phyloP scores from a whole-genome alignment of 2,888 invertebrate species.

The Abrostola triplasia region DNA sequence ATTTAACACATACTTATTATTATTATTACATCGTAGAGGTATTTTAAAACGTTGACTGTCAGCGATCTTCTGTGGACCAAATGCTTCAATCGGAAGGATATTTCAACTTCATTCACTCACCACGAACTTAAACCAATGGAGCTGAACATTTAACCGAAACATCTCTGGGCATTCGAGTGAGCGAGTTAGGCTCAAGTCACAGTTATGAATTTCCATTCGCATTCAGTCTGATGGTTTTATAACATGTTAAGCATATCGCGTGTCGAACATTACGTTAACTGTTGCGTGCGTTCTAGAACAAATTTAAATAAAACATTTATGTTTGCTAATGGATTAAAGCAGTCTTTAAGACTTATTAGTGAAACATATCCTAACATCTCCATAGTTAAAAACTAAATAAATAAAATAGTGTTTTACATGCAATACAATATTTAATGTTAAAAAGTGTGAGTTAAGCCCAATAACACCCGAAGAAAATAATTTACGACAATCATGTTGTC shows the following conservation, averaged over 20 bases:
- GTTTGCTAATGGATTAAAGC: background rate
- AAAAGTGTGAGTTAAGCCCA: constrained; percentile 8
- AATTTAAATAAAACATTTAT: background rate
- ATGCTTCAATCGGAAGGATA: constrained; percentile 26
- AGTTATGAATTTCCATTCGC: constrained; percentile 26
- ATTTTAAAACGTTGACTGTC: constrained; percentile 26
- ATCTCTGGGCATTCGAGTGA: constrained; percentile 20
- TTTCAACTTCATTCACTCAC: constrained; percentile 52
- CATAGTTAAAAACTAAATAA: too few species aligned
- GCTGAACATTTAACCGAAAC: constrained; percentile 22
- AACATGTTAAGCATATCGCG: constrained; percentile 3
- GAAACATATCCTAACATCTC: too few species aligned
- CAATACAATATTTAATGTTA: constrained; percentile 9
- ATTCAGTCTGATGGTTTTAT: background rate
- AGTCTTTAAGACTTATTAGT: background rate
- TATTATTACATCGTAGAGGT: constrained; percentile 24
- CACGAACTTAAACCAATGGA: constrained; percentile 21
- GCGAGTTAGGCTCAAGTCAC: constrained; percentile 11
- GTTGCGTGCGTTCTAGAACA: constrained; percentile 4
- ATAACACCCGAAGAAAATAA: constrained; percentile 1
- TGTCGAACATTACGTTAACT: constrained; percentile 2
- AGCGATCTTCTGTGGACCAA: constrained; percentile 5
- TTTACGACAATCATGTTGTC: constrained; percentile 10
- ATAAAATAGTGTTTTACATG: background rate
- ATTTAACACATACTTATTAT: constrained; percentile 38